Percentiles rank a stretch among this genome's conserved stretches.
Evolutionary conservation across 2,888 invertebrate genomes (phyloP).

Genomic region (Diarsia mendica): DNA sequence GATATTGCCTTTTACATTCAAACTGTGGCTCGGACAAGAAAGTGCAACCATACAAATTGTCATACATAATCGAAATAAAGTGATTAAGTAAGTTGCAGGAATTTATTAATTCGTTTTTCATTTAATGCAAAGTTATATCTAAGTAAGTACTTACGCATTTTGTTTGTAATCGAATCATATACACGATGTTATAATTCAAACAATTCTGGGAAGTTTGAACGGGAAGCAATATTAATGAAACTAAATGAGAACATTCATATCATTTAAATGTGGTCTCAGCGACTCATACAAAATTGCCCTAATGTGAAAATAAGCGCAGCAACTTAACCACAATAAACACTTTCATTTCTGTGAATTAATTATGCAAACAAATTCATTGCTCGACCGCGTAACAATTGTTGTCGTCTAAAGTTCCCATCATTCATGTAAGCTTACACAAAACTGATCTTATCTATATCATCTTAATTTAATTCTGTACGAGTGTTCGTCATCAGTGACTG

Average conservation of each 20-base stretch:
- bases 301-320: slow-evolving; percentile 67
- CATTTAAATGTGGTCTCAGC: slow-evolving; percentile 25
- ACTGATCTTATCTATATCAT: slow-evolving; percentile 59
- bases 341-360: slow-evolving; percentile 74
- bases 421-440: slow-evolving; percentile 65
- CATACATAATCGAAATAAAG: slow-evolving; percentile 23
- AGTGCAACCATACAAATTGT: slow-evolving; percentile 61
- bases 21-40: slow-evolving; percentile 70
- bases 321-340: slow-evolving; percentile 64
- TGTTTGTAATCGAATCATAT: slow-evolving; percentile 2
- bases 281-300: slow-evolving; percentile 57
- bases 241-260: slow-evolving; percentile 43
- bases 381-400: slow-evolving; percentile 58
- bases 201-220: slow-evolving; percentile 35
- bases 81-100: background rate
- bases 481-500: slow-evolving; percentile 40
- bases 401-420: slow-evolving; percentile 70
- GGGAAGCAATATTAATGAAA: slow-evolving; percentile 24
- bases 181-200: slow-evolving; percentile 22
- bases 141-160: background rate
- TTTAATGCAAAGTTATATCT: background rate
- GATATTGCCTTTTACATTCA: slow-evolving; percentile 73
- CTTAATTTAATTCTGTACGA: slow-evolving; percentile 59
- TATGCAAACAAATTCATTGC: slow-evolving; percentile 67
- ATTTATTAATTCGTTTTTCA: background rate